Base-by-base conservation (phyloP, 53 echinoderm and acorn worm species). In the Glandiceps talaboti region DNA sequence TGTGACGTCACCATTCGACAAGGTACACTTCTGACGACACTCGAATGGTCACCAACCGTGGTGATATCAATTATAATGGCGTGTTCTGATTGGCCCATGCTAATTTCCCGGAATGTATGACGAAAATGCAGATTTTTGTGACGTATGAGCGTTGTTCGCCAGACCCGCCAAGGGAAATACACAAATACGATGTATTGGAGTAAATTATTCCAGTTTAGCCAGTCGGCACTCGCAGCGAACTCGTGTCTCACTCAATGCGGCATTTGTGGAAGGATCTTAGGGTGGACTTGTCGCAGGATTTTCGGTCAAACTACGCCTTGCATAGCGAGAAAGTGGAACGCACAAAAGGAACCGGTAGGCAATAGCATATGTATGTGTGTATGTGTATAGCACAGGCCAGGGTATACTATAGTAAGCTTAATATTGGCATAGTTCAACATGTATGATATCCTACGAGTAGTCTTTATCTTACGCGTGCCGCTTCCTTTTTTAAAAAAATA, bases 1-100 rank as follows among this genome's bases (percentile, higher is more conserved):
- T 45, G 64, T 87, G 87, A 87, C 87, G 87, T 87, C 87, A 87
- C 80, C 80, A 72, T 74, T 82, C 86, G 86, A 87, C 79, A 79
- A 83, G n/a, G 64, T 79, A 32, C 79, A 32, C 79, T 32, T 79
- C 33, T 79, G 87, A 75, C 83, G 82, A 79, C 73, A 30, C 73
- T 83, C 77, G 80, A 80, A 75, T 83, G 87, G 76, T 76, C 81
- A 84, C 83, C 82, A 78, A 78, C 77, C 83, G 82, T 87, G 87
- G 80, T 82, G 74, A 87, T 78, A 87, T 33, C 80, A 74, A 80
- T 75, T 79, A 82, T 72, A 83, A 76, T 45, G 83, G 28, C 45
- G 32, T 74, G 75, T 12, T 45, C 87, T 87, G 80, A 87, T 87
- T 87, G 87, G 87, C 83, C 73, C 30, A 45, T 30, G 75, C 72